phyloP scores from a whole-genome alignment of 2,113 vertebrate genomes.

The Sapajus apella region DNA sequence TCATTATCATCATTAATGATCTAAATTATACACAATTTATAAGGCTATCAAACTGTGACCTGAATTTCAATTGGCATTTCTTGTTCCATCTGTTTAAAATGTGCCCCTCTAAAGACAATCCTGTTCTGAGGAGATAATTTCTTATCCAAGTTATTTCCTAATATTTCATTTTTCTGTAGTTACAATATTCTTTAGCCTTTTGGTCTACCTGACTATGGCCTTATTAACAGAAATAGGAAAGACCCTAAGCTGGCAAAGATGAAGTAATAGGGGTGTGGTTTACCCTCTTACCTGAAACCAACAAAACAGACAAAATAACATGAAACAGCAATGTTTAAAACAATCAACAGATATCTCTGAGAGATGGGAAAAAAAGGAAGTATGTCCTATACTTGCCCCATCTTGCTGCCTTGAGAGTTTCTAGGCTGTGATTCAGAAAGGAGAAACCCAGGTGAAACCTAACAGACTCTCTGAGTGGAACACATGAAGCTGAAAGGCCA shows the following conservation, averaged over 20 bases:
- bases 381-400: neutral
- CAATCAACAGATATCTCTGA: neutral
- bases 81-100: neutral
- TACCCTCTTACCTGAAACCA: neutral
- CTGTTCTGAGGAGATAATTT: neutral
- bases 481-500: neutral
- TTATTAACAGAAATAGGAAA: slow-evolving; percentile 5
- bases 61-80: slow-evolving; percentile 31
- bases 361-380: neutral
- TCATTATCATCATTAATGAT: neutral
- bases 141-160: slow-evolving; percentile 28
- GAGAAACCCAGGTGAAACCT: neutral
- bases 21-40: slow-evolving; percentile 38
- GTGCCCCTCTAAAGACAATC: slow-evolving; percentile 7
- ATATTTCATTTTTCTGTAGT: slow-evolving; percentile 32
- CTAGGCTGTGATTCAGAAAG: neutral
- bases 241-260: neutral
- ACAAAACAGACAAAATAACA: neutral
- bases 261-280: neutral
- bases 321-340: neutral
- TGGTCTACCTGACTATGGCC: neutral
- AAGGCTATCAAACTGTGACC: neutral
- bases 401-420: neutral
- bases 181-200: neutral
- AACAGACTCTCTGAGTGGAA: neutral